Base-by-base conservation (phyloP, 2,797 vertebrate genomes). In the Choloepus didactylus region DNA sequence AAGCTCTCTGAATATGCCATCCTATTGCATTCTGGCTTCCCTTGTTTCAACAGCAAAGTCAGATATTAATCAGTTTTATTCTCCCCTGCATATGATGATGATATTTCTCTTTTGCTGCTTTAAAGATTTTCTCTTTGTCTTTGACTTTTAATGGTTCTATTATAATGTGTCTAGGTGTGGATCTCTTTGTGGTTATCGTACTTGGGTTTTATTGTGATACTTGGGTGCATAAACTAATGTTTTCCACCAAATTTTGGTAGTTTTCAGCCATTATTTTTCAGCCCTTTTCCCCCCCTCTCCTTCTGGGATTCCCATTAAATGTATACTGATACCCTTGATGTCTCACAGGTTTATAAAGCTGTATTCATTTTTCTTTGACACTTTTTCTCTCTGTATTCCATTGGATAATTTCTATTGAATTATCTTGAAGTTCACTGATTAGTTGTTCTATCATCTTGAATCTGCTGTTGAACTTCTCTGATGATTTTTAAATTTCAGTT, bases 51-150 rank as follows among this genome's bases (percentile, higher is more conserved):
- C 35, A 81, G 59, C 75, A 21, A 86, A 66, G 19, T 87, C 51
- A 81, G n/a, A n/a, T 15, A 6, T 69, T 49, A 81, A 75, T 81
- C n/a, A 75, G 67, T 18, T 60, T 73, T 25, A 54, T 77, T 16
- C 38, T 69, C 49, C 29, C 16, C n/a, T 69, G 31, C 19, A 80
- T 44, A 29, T 4, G 15, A 60, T 23, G 69, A 59, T 10, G 23
- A 49, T 35, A 75, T 75, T 76, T 87, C 46, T n/a, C 64, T 87
- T 15, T 81, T 82, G 25, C 38, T 94, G 19, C 67, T 62, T 87
- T 91, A 87, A 56, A 67, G 73, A 15, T 38, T 85, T 29, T 86
- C 31, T 87, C 67, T 66, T 29, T 67, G 2, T 80, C 31, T 73
- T 72, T 80, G 35, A 38, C 14, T 62, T 38, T 87, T 3, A 49